phyloP scores from a whole-genome alignment of 2,113 vertebrate species.

The Hassar affinis region DNA sequence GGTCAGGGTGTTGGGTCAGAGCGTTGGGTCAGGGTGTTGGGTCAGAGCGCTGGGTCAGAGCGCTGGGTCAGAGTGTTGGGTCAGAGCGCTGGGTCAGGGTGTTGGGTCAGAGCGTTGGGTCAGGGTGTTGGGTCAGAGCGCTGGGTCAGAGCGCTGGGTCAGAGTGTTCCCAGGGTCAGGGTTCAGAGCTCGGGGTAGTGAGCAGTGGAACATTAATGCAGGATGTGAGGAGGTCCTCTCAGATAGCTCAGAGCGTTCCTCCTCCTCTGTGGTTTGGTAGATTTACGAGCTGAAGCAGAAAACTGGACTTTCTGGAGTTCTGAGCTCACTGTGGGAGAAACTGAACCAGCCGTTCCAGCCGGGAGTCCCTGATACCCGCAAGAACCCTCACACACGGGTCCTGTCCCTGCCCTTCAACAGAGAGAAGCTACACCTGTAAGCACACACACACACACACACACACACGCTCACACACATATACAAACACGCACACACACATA shows the following conservation, averaged over 20 bases:
- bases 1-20: too few relatives aligned
- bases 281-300: slow-evolving; percentile 85
- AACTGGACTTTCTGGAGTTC: slow-evolving; percentile 73
- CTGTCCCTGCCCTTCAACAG: slow-evolving; percentile 90
- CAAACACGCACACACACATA: neutral
- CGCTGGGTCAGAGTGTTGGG: too few relatives aligned
- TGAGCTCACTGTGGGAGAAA: slow-evolving; percentile 76
- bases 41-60: too few relatives aligned
- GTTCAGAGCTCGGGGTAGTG: too few relatives aligned
- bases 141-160: too few relatives aligned
- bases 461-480: neutral
- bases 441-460: slow-evolving; percentile 45
- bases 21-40: too few relatives aligned
- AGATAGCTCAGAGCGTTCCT: too few relatives aligned
- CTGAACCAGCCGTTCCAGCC: slow-evolving; percentile 84
- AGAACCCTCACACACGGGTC: slow-evolving; percentile 73
- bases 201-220: neutral
- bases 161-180: too few relatives aligned
- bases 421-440: slow-evolving; percentile 95
- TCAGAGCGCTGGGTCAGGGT: too few relatives aligned
- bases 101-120: too few relatives aligned
- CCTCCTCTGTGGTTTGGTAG: slow-evolving; percentile 60
- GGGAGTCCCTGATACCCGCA: slow-evolving; percentile 75
- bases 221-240: neutral
- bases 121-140: too few relatives aligned